Conservation (phyloP, 2,113 vertebrate species). For the Pelvicachromis taeniatus region DNA sequence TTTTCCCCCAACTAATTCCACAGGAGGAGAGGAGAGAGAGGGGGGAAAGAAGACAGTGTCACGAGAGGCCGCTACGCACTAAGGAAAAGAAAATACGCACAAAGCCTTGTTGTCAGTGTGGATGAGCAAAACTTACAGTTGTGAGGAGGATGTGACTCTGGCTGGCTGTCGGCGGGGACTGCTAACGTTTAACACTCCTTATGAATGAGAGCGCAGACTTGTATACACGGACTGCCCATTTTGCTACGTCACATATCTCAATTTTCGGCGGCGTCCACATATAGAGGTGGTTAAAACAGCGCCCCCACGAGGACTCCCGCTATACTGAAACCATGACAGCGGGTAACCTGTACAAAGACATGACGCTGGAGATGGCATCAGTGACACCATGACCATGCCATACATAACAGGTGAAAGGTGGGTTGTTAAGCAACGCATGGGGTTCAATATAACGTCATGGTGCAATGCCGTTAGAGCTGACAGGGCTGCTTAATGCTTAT, state of each 20-base stretch:
- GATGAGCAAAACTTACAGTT: not conserved
- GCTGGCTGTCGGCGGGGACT: not conserved
- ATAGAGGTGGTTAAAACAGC: not conserved
- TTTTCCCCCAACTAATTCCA: not conserved
- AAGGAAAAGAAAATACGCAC: slow-evolving; percentile 34
- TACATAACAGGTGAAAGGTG: rapidly evolving
- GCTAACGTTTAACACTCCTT: not conserved
- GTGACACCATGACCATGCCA: not conserved
- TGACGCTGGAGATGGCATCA: not conserved
- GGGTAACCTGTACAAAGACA: not conserved
- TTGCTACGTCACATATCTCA: slow-evolving; percentile 31
- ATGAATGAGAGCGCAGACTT: slow-evolving; percentile 56
- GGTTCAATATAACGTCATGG: not conserved
- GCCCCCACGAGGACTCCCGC: not conserved
- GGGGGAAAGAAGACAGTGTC: rapidly evolving
- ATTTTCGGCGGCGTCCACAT: not conserved
- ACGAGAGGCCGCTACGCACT: not conserved
- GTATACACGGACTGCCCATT: slow-evolving; percentile 12
- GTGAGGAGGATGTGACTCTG: not conserved
- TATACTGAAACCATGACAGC: not conserved
- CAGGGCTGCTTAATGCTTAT: not conserved
- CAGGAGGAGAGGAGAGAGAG: not conserved
- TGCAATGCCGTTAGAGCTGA: not conserved
- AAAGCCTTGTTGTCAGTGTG: not conserved
- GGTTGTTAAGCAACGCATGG: not conserved